Evolutionary conservation across 2,113 vertebrate genomes (phyloP), one percentile per base, ranked within the genome.

Genomic region (Anarrhichthys ocellatus): DNA sequence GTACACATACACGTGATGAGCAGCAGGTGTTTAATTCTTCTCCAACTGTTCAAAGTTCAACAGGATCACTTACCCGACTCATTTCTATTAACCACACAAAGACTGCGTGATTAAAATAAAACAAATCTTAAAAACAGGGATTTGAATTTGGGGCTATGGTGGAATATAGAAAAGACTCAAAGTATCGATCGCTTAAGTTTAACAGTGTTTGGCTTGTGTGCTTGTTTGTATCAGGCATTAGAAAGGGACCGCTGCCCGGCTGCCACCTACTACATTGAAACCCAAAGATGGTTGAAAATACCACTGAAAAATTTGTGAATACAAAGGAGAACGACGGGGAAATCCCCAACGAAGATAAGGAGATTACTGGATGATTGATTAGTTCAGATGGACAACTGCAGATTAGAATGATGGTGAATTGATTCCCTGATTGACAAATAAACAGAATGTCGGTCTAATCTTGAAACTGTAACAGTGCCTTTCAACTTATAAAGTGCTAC

Each of bases 401-500:
- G 59, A 75, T 63, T 44, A 59, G 65, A 4, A 8, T 64, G 66
- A 73, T 13, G 80, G 40, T 20, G 27, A 82, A 75, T 14, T 48
- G 66, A 88, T 78, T 36, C 62, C 20, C 22, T 73, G 68, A 77
- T 20, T 73, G 40, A 77, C 27, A 76, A 62, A 86, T 44, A 34
- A 61, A 32, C 20, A 69, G 20, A 76, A 3, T 73, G 76, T 29
- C 65, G 22, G 38, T 29, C 38, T 85, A 76, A 70, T 77, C n/a
- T 50, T 73, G 32, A 84, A 80, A 88, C 1, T 68, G 17, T 88
- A 77, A 85, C 61, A 84, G 74, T 90, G 76, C 76, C 15, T 83
- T 65, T 65, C 27, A 84, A 13, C 11, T 83, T 20, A 86, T 89
- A 86, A 92, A 94, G 91, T 93, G 93, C 92, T 77, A 88, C n/a